phyloP scores from a whole-genome alignment of 2,113 vertebrate species.

The Tragulus kanchil region DNA sequence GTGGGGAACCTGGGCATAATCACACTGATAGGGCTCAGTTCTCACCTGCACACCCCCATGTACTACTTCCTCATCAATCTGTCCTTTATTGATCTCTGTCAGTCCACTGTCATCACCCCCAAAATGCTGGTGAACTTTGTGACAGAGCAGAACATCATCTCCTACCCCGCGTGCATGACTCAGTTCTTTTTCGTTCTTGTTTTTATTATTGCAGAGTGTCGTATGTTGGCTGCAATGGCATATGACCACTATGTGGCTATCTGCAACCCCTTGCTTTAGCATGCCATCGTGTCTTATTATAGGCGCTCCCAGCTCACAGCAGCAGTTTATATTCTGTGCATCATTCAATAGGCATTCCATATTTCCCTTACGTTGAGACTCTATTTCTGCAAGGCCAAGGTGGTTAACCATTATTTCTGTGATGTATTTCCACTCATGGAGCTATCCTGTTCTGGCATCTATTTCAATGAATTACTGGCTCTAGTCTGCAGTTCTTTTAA shows the following conservation, averaged over 20 bases:
- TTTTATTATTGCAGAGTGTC: not conserved
- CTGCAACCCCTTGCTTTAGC: constrained; percentile 7
- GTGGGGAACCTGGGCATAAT: not conserved
- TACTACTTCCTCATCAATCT: accelerated
- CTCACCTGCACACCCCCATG: not conserved
- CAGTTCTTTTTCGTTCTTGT: constrained; percentile 76
- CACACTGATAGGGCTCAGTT: not conserved
- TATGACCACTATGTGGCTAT: not conserved
- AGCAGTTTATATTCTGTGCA: not conserved
- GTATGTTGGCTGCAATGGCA: not conserved
- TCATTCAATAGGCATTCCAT: not conserved
- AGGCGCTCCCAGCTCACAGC: not conserved
- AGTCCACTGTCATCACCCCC: constrained; percentile 81
- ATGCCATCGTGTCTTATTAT: not conserved
- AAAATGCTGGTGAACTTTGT: constrained; percentile 83
- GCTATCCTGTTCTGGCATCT: constrained; percentile 22
- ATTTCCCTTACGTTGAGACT: not conserved
- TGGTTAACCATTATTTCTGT: constrained; percentile 9
- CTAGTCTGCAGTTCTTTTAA: constrained; percentile 45
- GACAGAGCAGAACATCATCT: constrained; percentile 74
- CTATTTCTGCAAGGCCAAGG: not conserved
- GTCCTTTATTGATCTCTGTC: not conserved
- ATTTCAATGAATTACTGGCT: constrained; percentile 59
- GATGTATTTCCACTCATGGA: constrained; percentile 17
- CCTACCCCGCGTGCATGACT: constrained; percentile 79